phyloP scores from a whole-genome alignment of 2,113 vertebrate genomes.

The Glaucomys volans region DNA sequence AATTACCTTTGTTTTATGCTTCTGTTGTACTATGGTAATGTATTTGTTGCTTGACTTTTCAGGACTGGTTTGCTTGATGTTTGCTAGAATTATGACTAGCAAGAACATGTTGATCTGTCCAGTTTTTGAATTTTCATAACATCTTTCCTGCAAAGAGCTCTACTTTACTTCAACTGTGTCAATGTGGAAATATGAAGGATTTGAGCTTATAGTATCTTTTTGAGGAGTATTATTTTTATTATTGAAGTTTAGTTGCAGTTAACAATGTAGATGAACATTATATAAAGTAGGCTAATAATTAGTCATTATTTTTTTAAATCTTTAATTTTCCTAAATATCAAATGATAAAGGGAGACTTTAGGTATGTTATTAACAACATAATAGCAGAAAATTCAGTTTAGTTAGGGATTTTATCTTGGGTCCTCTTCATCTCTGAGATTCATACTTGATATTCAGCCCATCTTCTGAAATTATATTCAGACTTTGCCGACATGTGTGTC shows the following conservation, averaged over 20 bases:
- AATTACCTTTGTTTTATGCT: neutral
- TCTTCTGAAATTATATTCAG: neutral
- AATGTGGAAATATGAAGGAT: neutral
- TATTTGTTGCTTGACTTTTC: neutral
- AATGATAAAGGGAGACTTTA: slow-evolving; percentile 1
- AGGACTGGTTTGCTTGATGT: neutral
- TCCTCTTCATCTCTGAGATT: neutral
- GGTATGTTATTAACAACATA: neutral
- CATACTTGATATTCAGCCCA: neutral
- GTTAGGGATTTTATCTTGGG: neutral
- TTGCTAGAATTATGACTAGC: slow-evolving; percentile 42
- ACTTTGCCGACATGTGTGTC: neutral
- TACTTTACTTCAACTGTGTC: neutral
- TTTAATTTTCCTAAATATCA: neutral
- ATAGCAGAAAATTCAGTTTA: neutral
- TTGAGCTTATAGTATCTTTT: neutral
- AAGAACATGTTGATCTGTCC: neutral
- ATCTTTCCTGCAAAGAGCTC: neutral
- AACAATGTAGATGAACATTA: neutral
- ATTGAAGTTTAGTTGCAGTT: neutral
- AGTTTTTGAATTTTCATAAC: neutral
- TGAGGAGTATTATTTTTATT: slow-evolving; percentile 3
- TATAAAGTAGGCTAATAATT: neutral
- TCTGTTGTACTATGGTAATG: neutral
- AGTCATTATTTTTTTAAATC: neutral